These are phyloP conservation scores for Odontomachus brunneus DNA, from an alignment of 1,140 invertebrate species.

Conservation along the genomic window DNA sequence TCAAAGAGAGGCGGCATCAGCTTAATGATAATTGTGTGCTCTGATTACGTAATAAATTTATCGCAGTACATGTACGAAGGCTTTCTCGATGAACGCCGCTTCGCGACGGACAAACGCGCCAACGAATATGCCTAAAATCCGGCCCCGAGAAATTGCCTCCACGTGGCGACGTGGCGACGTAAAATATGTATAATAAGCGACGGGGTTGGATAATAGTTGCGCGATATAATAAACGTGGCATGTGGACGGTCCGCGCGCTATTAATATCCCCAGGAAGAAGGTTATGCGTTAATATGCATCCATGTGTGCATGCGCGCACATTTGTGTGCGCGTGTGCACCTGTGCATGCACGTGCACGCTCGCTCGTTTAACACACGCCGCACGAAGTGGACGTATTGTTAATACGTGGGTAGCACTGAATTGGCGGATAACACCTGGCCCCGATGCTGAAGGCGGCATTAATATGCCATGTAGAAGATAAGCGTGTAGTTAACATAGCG, in stretches of 20 bases:
- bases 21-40: background rate
- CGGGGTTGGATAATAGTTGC: slow-evolving; percentile 9
- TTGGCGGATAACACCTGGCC: slow-evolving; percentile 52
- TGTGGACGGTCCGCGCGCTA: background rate
- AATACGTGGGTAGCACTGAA: slow-evolving; percentile 41
- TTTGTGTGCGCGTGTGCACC: too few species aligned
- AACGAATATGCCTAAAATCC: background rate
- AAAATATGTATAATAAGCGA: background rate
- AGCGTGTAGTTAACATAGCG: slow-evolving; percentile 58
- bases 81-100: background rate
- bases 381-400: slow-evolving; percentile 41
- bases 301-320: too few species aligned
- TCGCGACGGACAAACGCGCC: too few species aligned
- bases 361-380: background rate
- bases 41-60: slow-evolving; percentile 10
- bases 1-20: background rate
- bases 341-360: background rate
- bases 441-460: slow-evolving; percentile 51
- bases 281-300: slow-evolving; percentile 1
- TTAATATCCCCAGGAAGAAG: slow-evolving; percentile 35
- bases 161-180: background rate
- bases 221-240: slow-evolving; percentile 16
- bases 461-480: slow-evolving; percentile 58
- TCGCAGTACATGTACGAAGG: background rate
- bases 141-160: background rate